Evolutionary conservation across 1,140 invertebrate species (phyloP).

Genomic region (Periplaneta americana): DNA sequence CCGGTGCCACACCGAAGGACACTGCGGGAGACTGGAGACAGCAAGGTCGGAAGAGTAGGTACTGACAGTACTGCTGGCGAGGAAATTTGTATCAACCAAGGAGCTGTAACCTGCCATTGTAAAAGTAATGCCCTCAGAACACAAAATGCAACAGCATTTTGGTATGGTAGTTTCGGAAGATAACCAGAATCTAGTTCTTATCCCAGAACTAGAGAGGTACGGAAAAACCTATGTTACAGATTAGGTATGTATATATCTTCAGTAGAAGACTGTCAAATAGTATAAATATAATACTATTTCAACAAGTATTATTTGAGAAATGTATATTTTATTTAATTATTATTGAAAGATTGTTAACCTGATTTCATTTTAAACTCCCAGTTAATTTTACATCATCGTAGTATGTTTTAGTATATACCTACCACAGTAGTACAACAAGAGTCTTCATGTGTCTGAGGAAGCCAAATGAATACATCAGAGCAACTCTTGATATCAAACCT

Average conservation of each 20-base stretch:
- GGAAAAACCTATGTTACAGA: not conserved
- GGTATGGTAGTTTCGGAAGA: not conserved
- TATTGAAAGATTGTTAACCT: too few species aligned
- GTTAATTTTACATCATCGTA: too few species aligned
- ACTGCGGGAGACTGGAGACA: constrained; percentile 23
- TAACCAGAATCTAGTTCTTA: not conserved
- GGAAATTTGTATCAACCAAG: constrained; percentile 18
- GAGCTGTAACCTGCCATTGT: not conserved
- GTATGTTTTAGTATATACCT: too few species aligned
- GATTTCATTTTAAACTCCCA: too few species aligned
- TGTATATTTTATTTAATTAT: constrained; percentile 32
- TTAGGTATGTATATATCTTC: not conserved
- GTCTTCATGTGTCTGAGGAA: too few species aligned
- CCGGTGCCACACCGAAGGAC: constrained; percentile 25
- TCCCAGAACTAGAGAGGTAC: not conserved
- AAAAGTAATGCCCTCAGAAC: not conserved
- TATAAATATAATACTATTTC: constrained; percentile 26
- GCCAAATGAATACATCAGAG: too few species aligned
- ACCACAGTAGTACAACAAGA: too few species aligned
- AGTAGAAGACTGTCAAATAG: constrained; percentile 25
- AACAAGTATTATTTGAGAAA: constrained; percentile 16
- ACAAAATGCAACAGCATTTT: not conserved
- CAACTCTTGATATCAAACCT: too few species aligned
- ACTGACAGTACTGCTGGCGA: constrained; percentile 31
- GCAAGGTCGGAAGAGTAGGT: constrained; percentile 26